Base-by-base conservation (phyloP, 2,888 invertebrate species). In the Craniophora ligustri region DNA sequence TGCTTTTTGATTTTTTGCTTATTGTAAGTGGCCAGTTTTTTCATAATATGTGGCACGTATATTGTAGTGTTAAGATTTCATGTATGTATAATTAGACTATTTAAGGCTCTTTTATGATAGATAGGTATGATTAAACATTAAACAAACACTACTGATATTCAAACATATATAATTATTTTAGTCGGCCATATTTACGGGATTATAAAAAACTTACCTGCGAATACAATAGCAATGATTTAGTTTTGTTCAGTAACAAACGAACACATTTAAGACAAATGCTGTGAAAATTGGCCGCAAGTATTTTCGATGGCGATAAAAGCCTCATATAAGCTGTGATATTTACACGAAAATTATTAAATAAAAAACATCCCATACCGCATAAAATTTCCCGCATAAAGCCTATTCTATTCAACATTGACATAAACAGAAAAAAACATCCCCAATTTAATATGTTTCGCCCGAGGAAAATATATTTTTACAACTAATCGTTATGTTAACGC, bases 191-290 rank as follows among this genome's bases (percentile, higher is more conserved):
- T 34, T 15, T n/a, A 5, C 31, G 2, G 32, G 36, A 46, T 46
- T 39, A 38, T 28, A 44, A 28, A 18, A 58, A 60, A 63, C 35
- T 34, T 39, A 14, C 32, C 10, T 15, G 23, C 34, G 53, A 60
- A 63, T 50, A 40, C 59, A 63, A 69, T 66, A 39, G 28, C 36
- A 16, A 54, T 57, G 56, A 64, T 63, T 59, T 53, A 59, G 48
- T 48, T 38, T 45, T 38, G 11, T 19, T 40, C 31, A 46, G 53
- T 36, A 48, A 56, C 63, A 63, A 30, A 36, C 50, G 40, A 38
- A 47, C 38, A 51, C 44, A 54, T 51, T 28, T 26, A 28, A 19
- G 32, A 53, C 53, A 70, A 63, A 69, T 66, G 50, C 49, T 42
- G 46, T 50, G 46, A 46, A 64, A 69, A 70, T 54, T 49, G 32